These are phyloP conservation scores for Vultur gryphus DNA, from an alignment of 2,797 vertebrate genomes.

Conservation along the genomic window DNA sequence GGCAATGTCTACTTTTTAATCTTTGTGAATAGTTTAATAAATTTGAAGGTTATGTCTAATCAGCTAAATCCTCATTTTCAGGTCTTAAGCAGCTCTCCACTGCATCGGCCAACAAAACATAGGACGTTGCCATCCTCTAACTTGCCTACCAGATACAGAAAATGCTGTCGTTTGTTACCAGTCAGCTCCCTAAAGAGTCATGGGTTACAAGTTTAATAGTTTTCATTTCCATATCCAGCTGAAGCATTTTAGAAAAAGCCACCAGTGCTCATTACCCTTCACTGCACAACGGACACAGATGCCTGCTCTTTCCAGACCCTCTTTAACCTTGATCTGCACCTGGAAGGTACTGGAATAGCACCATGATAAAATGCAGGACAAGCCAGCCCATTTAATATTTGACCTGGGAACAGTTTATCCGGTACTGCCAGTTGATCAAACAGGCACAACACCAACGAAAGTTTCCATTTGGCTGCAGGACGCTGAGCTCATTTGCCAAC, in stretches of 20 bases:
- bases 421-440: neutral
- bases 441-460: neutral
- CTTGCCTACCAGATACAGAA: constrained; percentile 49
- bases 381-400: neutral
- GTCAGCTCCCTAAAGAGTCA: constrained; percentile 39
- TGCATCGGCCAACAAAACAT: constrained; percentile 6
- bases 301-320: constrained; percentile 41
- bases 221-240: constrained; percentile 61
- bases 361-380: neutral
- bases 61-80: constrained; percentile 34
- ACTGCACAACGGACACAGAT: constrained; percentile 26
- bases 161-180: neutral
- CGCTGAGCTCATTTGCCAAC: neutral
- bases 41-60: constrained; percentile 44
- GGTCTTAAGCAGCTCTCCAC: constrained; percentile 28
- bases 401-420: neutral
- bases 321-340: neutral
- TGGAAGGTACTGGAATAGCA: constrained; percentile 22
- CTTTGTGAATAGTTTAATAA: constrained; percentile 20
- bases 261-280: constrained; percentile 32
- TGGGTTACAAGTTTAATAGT: constrained; percentile 29
- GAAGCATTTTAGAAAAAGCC: constrained; percentile 52
- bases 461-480: neutral
- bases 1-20: neutral
- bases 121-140: neutral